Evolutionary conservation across 1,140 invertebrate genomes (phyloP), one percentile per base, ranked within the genome.

Genomic region (Dreissena polymorpha): DNA sequence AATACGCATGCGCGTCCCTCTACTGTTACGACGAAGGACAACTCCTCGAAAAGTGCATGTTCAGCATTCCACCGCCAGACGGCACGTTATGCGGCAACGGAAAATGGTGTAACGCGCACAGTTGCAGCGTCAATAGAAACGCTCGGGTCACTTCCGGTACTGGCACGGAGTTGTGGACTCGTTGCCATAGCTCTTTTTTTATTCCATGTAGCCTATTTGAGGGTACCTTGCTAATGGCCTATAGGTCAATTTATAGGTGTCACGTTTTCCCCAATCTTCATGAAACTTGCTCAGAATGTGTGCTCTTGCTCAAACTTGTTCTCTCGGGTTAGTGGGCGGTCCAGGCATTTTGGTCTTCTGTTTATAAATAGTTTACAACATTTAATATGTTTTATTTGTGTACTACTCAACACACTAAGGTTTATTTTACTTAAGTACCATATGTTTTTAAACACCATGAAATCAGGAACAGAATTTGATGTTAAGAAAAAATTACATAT

Each of bases 51-150:
- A 53, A 51, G 13, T 81, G 78, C 64, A 69, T 73, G 18, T 81
- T 73, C 57, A 81, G 78, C 29, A 81, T 81, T 10, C 78, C 78
- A 10, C 78, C 78, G 2, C 78, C 70, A 49, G 78, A 81, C 51
- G 70, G 69, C 29, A 81, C 78, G 21, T 25, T 81, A 18, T 81
- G 78, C 27, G 78, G 78, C 8, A 73, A 73, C 29, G 78, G 78
- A 0, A 81, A 73, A 69, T 60, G 57, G 57, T 60, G 78, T 67
- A 67, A 71, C 0, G 5, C 12, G 63, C 39, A 6, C 23, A 14
- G 3, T 3, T 25, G 21, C 27, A 1, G 14, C n/a, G 14, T n/a
- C 6, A 68, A 68, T n/a, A 16, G 18, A 5, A 25, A 25, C 21
- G 65, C 65, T 25, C 14, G 25, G 3, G 3, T 16, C 25, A 23